Evolutionary conservation across 2,888 invertebrate genomes (phyloP).

Genomic region (Lamproptera curius): DNA sequence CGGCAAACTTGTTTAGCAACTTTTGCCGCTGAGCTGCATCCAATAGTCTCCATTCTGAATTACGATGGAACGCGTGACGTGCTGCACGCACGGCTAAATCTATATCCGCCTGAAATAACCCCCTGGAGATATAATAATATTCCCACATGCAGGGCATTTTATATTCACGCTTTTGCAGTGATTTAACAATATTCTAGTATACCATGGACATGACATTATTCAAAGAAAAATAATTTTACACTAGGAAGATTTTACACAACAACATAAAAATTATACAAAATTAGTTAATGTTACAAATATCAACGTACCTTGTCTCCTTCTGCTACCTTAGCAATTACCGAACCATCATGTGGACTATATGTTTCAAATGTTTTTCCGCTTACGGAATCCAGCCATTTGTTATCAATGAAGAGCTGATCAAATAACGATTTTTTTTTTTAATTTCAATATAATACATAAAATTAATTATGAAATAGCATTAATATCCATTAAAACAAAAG

Average conservation of each 20-base stretch:
- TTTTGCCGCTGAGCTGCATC: slow-evolving; percentile 88
- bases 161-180: too few relatives aligned
- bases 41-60: slow-evolving; percentile 87
- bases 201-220: too few relatives aligned
- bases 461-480: not conserved
- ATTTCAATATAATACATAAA: not conserved
- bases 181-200: too few relatives aligned
- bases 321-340: slow-evolving; percentile 84
- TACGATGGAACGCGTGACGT: slow-evolving; percentile 82
- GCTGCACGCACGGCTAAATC: slow-evolving; percentile 87
- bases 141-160: too few relatives aligned
- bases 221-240: too few relatives aligned
- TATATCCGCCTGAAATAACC: slow-evolving; percentile 79
- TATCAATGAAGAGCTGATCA: slow-evolving; percentile 53
- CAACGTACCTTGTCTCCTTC: slow-evolving; percentile 90
- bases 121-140: too few relatives aligned
- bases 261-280: too few relatives aligned
- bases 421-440: not conserved
- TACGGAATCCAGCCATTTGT: slow-evolving; percentile 81
- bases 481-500: slow-evolving; percentile 7
- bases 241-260: too few relatives aligned
- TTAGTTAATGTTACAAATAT: too few relatives aligned
- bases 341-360: slow-evolving; percentile 85
- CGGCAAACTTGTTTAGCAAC: slow-evolving; percentile 85
- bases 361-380: slow-evolving; percentile 91